Base-by-base conservation (phyloP, 2,797 vertebrate species). In the Gymnothorax javanicus region DNA sequence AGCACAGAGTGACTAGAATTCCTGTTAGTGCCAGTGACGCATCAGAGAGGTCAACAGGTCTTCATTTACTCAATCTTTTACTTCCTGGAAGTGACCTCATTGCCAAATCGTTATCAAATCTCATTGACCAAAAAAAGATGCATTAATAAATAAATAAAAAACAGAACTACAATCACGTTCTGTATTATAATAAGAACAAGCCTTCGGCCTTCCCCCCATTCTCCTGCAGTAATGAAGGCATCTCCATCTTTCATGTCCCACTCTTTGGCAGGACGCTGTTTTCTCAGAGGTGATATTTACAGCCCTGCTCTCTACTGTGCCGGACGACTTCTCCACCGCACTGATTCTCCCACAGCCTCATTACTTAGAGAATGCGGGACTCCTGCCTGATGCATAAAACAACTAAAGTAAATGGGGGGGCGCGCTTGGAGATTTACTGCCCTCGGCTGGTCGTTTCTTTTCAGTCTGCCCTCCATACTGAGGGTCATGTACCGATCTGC, bases 201-300 rank as follows among this genome's bases (percentile, higher is more conserved):
- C 17, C 77, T 15, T 52, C 0, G 33, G 33, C 83, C 83, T 60
- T 1, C 11, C 83, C 83, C 58, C 59, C 60, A 60, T 7, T 67
- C 33, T 43, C 64, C 23, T 60, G 15, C 56, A n/a, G 23, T 50
- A 50, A n/a, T 20, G 9, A 23, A 23, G 23, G 64, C 57, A 17
- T 52, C 69, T 73, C 86, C 23, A 59, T 58, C 67, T 59, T 20
- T 23, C 33, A 33, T 56, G 52, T 0, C 59, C 67, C 57, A 33
- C 82, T n/a, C 56, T 64, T 23, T 9, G 58, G 59, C 17, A 64
- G 60, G 83, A 27, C 23, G 56, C 84, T 56, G 7, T 17, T 50
- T 52, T 87, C 57, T 13, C 73, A 75, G 57, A 64, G 81, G 23
- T 58, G 11, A 83, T 62, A 87, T 87, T 83, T 83, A 87, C 82